phyloP scores from a whole-genome alignment of 1,140 invertebrate species.

The Pachypsylla venusta region DNA sequence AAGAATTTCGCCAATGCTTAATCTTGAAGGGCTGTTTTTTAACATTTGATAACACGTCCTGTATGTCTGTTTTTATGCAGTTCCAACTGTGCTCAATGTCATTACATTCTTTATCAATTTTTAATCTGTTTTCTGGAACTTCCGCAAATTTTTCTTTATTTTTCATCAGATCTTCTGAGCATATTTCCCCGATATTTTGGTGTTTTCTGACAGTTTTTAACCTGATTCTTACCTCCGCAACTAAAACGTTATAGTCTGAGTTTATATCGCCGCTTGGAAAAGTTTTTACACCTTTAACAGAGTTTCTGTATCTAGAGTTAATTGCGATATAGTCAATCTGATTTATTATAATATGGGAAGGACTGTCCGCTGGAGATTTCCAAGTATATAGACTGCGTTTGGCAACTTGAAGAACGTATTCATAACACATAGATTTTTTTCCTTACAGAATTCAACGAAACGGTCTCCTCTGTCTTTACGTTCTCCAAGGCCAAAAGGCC shows the following conservation, averaged over 20 bases:
- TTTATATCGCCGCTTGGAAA: constrained; percentile 17
- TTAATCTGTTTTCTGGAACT: constrained; percentile 10
- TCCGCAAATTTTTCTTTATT: constrained; percentile 4
- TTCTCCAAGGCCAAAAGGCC: constrained; percentile 23
- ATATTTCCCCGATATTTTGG: neutral
- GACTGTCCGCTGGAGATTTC: constrained; percentile 24
- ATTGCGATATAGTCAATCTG: constrained; percentile 29
- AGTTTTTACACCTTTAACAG: constrained; percentile 23
- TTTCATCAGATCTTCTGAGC: constrained; percentile 8
- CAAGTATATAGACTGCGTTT: constrained; percentile 26
- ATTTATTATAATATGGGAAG: constrained; percentile 24
- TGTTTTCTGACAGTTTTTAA: constrained; percentile 9
- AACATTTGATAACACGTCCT: neutral
- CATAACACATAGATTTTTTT: constrained; percentile 23
- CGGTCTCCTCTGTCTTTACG: constrained; percentile 26
- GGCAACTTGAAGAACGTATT: constrained; percentile 27
- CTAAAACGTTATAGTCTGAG: constrained; percentile 27
- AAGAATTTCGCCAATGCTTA: constrained; percentile 23
- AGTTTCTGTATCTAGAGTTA: constrained; percentile 25
- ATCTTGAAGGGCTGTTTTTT: constrained; percentile 11
- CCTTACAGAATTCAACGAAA: constrained; percentile 26
- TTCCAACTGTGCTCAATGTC: neutral
- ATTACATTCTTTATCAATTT: constrained; percentile 10
- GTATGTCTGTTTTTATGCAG: constrained; percentile 9
- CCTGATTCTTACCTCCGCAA: constrained; percentile 14